Evolutionary conservation across 92 coral and sea anemone species (phyloP).

Genomic region (Porites rus): DNA sequence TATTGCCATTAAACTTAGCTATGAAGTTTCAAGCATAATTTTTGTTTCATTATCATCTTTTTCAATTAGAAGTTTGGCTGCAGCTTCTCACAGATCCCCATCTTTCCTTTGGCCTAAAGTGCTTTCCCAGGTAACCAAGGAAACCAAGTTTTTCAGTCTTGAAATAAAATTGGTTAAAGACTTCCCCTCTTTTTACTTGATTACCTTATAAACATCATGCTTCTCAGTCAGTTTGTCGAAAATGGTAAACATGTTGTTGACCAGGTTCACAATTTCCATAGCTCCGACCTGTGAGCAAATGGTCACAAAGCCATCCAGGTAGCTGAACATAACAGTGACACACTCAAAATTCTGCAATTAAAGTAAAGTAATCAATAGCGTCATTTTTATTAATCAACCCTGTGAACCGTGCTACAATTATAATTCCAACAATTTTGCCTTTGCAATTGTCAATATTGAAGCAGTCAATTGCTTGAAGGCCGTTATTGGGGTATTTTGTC

Average conservation of each 20-base stretch:
- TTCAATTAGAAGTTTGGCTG: too few relatives aligned
- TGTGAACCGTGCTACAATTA: too few relatives aligned
- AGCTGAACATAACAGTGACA: constrained; percentile 85
- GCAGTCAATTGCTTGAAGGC: too few relatives aligned
- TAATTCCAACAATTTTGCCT: too few relatives aligned
- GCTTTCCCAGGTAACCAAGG: neutral
- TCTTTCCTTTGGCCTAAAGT: neutral
- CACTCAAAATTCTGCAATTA: constrained; percentile 62
- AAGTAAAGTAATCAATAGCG: neutral
- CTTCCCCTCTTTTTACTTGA: neutral
- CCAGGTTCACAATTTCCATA: constrained; percentile 82
- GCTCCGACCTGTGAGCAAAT: constrained; percentile 83
- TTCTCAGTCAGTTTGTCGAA: constrained; percentile 86
- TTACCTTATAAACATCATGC: constrained; percentile 89
- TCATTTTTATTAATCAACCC: neutral
- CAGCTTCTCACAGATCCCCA: too few relatives aligned
- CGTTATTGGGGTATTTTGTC: too few relatives aligned
- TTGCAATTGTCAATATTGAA: too few relatives aligned
- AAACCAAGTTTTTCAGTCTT: too few relatives aligned
- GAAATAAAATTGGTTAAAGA: neutral
- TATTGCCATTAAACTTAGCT: too few relatives aligned
- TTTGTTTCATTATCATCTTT: too few relatives aligned
- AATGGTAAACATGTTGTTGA: constrained; percentile 78
- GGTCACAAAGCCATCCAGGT: constrained; percentile 84
- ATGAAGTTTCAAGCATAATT: too few relatives aligned